Evolutionary conservation across 2,113 vertebrate genomes (phyloP).

Genomic region (Cavia porcellus): DNA sequence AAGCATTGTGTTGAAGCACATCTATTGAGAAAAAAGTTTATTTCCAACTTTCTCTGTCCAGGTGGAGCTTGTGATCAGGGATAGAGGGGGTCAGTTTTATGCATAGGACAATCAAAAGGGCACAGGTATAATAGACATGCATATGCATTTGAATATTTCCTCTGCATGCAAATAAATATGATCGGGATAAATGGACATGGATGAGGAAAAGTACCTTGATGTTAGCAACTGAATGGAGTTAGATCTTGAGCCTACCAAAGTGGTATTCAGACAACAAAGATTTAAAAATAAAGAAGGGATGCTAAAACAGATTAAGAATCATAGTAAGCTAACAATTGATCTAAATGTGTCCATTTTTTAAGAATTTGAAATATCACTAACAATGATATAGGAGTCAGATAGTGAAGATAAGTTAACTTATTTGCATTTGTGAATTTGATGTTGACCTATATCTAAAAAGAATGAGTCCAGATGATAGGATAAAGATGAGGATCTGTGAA

Average conservation of each 20-base stretch:
- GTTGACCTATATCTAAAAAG: background rate
- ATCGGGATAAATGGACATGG: background rate
- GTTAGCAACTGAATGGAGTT: background rate
- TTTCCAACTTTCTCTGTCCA: background rate
- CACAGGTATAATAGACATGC: background rate
- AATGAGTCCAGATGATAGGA: background rate
- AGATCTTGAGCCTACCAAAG: background rate
- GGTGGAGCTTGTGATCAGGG: constrained; percentile 1
- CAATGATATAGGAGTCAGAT: background rate
- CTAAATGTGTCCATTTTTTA: background rate
- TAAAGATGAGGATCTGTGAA: background rate
- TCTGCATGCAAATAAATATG: constrained; percentile 9
- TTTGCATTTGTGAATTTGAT: background rate
- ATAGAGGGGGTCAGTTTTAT: background rate
- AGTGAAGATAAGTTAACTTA: background rate
- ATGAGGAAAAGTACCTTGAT: background rate
- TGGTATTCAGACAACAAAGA: background rate
- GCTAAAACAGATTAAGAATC: background rate
- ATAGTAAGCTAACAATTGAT: background rate
- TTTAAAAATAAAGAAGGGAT: background rate
- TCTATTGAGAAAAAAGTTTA: background rate
- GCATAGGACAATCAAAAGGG: background rate
- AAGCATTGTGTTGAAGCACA: constrained; percentile 14
- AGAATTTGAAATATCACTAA: background rate
- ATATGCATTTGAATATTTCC: background rate